Evolutionary conservation across 2,797 vertebrate species (phyloP).

Genomic region (Helicolenus hilgendorfi): DNA sequence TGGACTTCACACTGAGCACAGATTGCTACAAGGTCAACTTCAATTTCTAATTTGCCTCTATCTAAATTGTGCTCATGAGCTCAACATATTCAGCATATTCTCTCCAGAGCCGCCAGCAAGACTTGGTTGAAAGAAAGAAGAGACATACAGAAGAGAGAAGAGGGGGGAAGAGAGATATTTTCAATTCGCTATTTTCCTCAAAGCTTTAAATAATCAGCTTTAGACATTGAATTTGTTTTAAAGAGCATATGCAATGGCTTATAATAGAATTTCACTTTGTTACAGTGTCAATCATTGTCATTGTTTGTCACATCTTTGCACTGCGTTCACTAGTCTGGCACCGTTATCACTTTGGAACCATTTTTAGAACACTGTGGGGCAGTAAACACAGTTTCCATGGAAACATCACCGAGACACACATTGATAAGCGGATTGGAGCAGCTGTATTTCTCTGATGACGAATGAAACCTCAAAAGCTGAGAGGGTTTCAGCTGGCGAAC

Average conservation of each 20-base stretch:
- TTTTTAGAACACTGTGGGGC: conserved; percentile 91
- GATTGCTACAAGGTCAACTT: conserved; percentile 71
- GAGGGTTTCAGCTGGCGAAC: conserved; percentile 79
- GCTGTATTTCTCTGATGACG: conserved; percentile 89
- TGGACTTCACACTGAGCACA: conserved; percentile 51
- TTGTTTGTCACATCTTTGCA: conserved; percentile 77
- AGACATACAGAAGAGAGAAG: background rate
- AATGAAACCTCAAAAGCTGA: conserved; percentile 88
- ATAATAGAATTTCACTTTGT: conserved; percentile 68
- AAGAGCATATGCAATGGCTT: background rate
- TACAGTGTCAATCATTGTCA: conserved; percentile 82
- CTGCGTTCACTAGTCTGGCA: conserved; percentile 86
- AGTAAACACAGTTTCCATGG: conserved; percentile 95
- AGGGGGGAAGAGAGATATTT: background rate
- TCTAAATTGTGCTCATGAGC: conserved; percentile 67
- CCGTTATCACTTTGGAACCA: conserved; percentile 93
- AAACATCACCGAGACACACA: conserved; percentile 91
- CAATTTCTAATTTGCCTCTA: conserved; percentile 72
- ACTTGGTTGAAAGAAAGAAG: conserved; percentile 1
- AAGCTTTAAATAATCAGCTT: conserved; percentile 3
- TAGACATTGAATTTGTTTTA: background rate
- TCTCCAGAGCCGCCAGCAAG: conserved; percentile 37
- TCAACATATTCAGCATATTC: conserved; percentile 40
- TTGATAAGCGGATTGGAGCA: conserved; percentile 91
- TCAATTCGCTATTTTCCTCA: conserved; percentile 13